These are phyloP conservation scores for Drosophila asahinai DNA, from an alignment of 1,140 invertebrate genomes.

Conservation along the genomic window DNA sequence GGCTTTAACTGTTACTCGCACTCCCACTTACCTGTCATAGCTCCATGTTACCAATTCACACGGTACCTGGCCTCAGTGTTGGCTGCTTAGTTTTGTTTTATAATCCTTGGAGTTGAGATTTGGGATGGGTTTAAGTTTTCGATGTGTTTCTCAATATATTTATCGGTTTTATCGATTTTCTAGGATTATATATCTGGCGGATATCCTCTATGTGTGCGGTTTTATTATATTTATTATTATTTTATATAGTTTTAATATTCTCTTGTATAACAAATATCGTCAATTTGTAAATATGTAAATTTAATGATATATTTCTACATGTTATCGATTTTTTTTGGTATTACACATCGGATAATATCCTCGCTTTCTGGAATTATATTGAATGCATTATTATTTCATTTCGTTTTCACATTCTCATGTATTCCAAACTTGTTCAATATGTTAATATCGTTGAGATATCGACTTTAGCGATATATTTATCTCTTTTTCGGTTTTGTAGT, in stretches of 20 bases:
- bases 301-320: too few species aligned
- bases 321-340: too few species aligned
- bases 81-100: slow-evolving; percentile 9
- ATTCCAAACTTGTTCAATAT: too few species aligned
- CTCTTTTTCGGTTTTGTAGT: neutral
- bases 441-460: neutral
- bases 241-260: too few species aligned
- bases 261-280: too few species aligned
- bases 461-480: neutral
- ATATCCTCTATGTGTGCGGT: too few species aligned
- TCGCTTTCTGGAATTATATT: too few species aligned
- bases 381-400: too few species aligned
- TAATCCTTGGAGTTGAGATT: neutral
- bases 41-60: slow-evolving; percentile 21
- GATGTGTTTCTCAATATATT: neutral
- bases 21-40: slow-evolving; percentile 35
- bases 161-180: neutral
- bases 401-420: too few species aligned
- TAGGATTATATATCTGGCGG: neutral
- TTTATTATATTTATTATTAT: too few species aligned
- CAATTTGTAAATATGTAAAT: too few species aligned
- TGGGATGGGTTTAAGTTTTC: neutral
- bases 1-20: slow-evolving; percentile 38
- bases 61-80: slow-evolving; percentile 13
- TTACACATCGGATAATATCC: too few species aligned